Evolutionary conservation across 1,140 invertebrate genomes (phyloP).

Genomic region (Hestina assimilis): DNA sequence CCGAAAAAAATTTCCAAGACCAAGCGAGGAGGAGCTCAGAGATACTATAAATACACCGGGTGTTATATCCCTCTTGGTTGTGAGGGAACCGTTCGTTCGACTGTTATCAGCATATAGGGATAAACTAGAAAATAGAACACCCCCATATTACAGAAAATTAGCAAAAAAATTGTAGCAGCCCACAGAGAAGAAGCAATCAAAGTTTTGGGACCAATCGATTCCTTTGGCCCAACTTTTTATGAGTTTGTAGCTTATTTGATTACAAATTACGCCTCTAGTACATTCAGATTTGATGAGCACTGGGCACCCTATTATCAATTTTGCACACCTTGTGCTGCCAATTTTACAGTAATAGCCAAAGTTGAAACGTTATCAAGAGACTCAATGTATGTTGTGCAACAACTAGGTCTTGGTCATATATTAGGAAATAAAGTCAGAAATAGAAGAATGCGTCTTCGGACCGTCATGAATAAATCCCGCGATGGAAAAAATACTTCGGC

Average conservation of each 20-base stretch:
- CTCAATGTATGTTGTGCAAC: slow-evolving; percentile 82
- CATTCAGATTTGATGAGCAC: slow-evolving; percentile 81
- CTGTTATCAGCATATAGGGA: slow-evolving; percentile 93
- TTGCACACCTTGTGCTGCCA: slow-evolving; percentile 86
- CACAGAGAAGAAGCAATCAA: slow-evolving; percentile 70
- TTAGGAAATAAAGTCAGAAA: slow-evolving; percentile 76
- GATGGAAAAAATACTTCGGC: slow-evolving; percentile 77
- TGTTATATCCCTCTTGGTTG: slow-evolving; percentile 87
- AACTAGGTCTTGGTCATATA: slow-evolving; percentile 79
- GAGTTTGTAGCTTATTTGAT: slow-evolving; percentile 85
- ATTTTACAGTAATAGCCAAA: slow-evolving; percentile 82
- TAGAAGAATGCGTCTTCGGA: slow-evolving; percentile 73
- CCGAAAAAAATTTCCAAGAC: slow-evolving; percentile 80
- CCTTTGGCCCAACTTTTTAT: slow-evolving; percentile 82
- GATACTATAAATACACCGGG: slow-evolving; percentile 75
- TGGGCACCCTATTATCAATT: slow-evolving; percentile 86
- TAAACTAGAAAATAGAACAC: slow-evolving; percentile 87
- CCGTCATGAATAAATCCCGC: slow-evolving; percentile 77
- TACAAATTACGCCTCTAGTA: slow-evolving; percentile 61
- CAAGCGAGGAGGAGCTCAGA: slow-evolving; percentile 76
- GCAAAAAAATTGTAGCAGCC: slow-evolving; percentile 81
- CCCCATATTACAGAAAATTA: slow-evolving; percentile 85
- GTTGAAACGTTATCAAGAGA: slow-evolving; percentile 86
- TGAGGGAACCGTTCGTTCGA: slow-evolving; percentile 94
- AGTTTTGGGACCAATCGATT: slow-evolving; percentile 60